These are phyloP conservation scores for Centruroides sculpturatus DNA, from an alignment of 1,140 invertebrate genomes.

Conservation along the genomic window DNA sequence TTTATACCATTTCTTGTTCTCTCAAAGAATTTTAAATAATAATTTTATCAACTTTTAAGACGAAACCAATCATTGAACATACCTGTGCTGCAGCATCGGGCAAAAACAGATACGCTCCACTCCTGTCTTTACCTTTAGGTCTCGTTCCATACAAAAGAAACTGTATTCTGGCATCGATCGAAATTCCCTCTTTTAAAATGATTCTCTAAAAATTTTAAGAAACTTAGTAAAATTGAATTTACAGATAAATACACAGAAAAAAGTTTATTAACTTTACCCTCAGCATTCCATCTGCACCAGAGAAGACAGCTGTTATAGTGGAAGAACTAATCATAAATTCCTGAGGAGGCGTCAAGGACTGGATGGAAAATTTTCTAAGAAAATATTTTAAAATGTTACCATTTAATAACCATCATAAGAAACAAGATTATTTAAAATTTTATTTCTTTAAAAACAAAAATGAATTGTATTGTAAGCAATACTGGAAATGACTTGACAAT, in stretches of 20 bases:
- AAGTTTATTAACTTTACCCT: conserved; percentile 5
- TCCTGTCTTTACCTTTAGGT: conserved; percentile 34
- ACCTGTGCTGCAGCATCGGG: conserved; percentile 52
- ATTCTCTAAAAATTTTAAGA: conserved; percentile 3
- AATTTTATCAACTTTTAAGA: neutral
- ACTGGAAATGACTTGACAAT: too few species aligned
- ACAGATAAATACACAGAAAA: too few species aligned
- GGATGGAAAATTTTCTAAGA: too few species aligned
- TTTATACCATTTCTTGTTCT: neutral
- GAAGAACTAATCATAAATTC: conserved; percentile 11
- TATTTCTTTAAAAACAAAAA: too few species aligned
- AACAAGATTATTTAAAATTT: too few species aligned
- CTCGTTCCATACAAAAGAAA: conserved; percentile 19
- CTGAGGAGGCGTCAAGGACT: neutral
- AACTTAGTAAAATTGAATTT: neutral
- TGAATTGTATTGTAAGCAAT: too few species aligned
- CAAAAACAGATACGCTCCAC: conserved; percentile 92
- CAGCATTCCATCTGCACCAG: conserved; percentile 12
- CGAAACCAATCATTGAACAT: neutral
- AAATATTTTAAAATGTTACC: too few species aligned
- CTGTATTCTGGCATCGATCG: conserved; percentile 9
- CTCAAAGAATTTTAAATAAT: neutral
- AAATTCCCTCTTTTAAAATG: neutral
- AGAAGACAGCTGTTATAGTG: conserved; percentile 9
- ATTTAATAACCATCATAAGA: too few species aligned